Percentiles rank a stretch among this genome's conserved stretches.
Evolutionary conservation across 2,797 vertebrate species (phyloP).

Genomic region (Sebastes flavidus): DNA sequence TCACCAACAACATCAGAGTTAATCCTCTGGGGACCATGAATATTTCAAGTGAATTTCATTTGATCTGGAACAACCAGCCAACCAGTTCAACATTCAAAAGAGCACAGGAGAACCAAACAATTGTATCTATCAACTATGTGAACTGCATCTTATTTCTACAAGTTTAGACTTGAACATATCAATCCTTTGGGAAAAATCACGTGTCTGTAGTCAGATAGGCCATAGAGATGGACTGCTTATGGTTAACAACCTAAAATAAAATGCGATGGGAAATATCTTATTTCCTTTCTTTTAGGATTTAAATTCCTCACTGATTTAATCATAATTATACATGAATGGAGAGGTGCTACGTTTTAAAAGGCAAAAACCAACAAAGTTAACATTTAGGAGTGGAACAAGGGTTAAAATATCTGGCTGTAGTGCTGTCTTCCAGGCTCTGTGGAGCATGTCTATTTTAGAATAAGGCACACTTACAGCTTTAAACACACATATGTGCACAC

Average conservation of each 20-base stretch:
- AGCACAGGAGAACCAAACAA: not conserved
- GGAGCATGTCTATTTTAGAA: slow-evolving; percentile 46
- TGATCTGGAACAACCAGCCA: not conserved
- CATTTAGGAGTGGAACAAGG: not conserved
- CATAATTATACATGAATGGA: not conserved
- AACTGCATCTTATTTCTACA: not conserved
- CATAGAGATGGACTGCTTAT: not conserved
- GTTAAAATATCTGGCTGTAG: not conserved
- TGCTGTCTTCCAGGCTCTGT: slow-evolving; percentile 15
- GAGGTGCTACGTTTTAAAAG: not conserved
- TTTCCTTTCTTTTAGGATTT: not conserved
- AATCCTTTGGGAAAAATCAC: not conserved
- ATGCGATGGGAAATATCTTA: not conserved
- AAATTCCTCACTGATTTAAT: not conserved
- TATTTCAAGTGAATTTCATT: not conserved
- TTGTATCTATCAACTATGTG: not conserved
- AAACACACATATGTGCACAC: slow-evolving; percentile 20
- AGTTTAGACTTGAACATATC: not conserved
- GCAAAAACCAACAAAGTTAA: not conserved
- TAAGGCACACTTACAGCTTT: slow-evolving; percentile 36
- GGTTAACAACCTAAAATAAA: not conserved
- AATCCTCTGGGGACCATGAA: not conserved
- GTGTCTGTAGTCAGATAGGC: not conserved
- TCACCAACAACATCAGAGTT: not conserved
- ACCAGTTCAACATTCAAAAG: not conserved